Evolutionary conservation across 2,113 vertebrate genomes (phyloP), one percentile per base, ranked within the genome.

Genomic region (Mellivora capensis): DNA sequence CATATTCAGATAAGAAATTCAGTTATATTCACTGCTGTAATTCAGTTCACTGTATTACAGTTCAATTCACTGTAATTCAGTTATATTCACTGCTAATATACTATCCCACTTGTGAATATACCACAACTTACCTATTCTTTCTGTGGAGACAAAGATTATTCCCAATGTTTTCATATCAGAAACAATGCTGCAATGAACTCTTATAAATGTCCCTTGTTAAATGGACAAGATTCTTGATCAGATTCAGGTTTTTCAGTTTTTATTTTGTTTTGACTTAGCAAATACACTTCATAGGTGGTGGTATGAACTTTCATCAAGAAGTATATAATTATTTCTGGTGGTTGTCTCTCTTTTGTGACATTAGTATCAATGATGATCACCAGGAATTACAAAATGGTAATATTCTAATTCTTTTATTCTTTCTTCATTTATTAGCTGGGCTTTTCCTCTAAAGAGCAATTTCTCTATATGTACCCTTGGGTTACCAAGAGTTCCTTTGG

Each of bases 51-150:
- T n/a, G n/a, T n/a, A n/a, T n/a, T n/a, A n/a, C n/a, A n/a, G n/a
- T n/a, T n/a, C n/a, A n/a, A n/a, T n/a, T n/a, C n/a, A n/a, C n/a
- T 95, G 93, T 85, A 96, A 91, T 86, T 95, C 49, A 91, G 39
- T 71, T 54, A 37, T 52, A 74, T 31, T 72, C 44, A 14, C 3
- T 93, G 80, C n/a, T 81, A 54, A 31, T 42, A 42, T 4, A 87
- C 47, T 18, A 37, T 71, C 9, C 52, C 47, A 84, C 12, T 29
- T 93, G 4, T 54, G 17, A 95, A 77, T 59, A 94, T 57, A 90
- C 34, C 27, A 34, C 34, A 96, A 76, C 31, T 96, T 91, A 89
- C 23, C 81, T 83, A 90, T 54, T 87, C 10, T 93, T 90, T 96
- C 62, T 89, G 14, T 79, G n/a, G 39, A 72, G 44, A 72, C 79